Conservation (phyloP, 2,888 invertebrate genomes). For the Brachylomia viminalis region DNA sequence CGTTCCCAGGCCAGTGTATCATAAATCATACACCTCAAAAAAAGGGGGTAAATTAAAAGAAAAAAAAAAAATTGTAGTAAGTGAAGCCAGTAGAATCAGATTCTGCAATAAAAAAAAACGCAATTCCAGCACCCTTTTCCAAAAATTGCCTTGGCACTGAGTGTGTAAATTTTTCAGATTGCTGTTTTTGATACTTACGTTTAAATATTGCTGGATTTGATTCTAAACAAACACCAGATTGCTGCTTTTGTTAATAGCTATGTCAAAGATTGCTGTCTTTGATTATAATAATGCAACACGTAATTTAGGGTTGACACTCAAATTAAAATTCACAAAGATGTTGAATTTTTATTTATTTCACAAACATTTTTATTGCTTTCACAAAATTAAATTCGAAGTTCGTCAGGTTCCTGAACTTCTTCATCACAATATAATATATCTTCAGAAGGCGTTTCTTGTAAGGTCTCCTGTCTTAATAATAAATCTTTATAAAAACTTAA, state of each 20-base stretch:
- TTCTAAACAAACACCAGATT: constrained; percentile 22
- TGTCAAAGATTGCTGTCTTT: constrained; percentile 14
- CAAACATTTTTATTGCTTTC: background rate
- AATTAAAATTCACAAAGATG: constrained; percentile 28
- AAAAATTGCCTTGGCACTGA: no score
- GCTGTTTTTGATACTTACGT: background rate
- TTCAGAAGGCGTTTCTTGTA: constrained; percentile 25
- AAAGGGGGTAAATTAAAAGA: no score
- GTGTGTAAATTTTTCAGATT: no score
- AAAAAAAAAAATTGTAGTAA: no score
- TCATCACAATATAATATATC: constrained; percentile 45
- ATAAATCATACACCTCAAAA: no score
- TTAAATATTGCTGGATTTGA: background rate
- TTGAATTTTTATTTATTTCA: constrained; percentile 24
- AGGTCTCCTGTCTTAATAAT: constrained; percentile 21
- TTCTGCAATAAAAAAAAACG: no score
- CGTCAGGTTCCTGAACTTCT: constrained; percentile 36
- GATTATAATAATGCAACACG: constrained; percentile 14
- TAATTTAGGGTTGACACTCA: constrained; percentile 31
- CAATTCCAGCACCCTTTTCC: no score
- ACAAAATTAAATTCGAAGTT: constrained; percentile 19
- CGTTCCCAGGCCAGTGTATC: no score
- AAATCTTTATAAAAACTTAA: constrained; percentile 50
- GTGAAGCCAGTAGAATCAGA: no score
- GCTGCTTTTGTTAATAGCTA: constrained; percentile 37